Conservation (phyloP, 2,797 vertebrate genomes). For the Aphelocoma californica region DNA sequence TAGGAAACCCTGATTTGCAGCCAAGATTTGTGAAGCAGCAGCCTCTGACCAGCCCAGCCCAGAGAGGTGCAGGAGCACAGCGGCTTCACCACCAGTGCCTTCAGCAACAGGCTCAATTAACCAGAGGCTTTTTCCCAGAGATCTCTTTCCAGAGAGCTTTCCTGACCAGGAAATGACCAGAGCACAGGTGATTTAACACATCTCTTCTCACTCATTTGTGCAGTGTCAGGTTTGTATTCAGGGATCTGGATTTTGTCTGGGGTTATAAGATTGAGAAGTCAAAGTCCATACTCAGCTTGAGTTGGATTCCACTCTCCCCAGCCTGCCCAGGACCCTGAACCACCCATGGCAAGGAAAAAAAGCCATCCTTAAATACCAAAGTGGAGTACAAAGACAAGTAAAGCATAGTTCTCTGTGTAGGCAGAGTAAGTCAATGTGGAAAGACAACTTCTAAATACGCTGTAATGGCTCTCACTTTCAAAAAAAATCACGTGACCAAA, state of each 20-base stretch:
- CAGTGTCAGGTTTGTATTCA: background rate
- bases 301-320: background rate
- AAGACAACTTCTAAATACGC: background rate
- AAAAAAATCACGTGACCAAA: background rate
- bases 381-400: background rate
- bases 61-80: fast-evolving
- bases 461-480: background rate
- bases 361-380: background rate
- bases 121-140: background rate
- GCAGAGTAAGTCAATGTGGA: background rate
- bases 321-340: background rate
- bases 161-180: background rate
- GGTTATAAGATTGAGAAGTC: background rate
- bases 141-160: background rate
- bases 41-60: background rate
- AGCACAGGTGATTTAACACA: background rate
- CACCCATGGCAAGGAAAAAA: background rate
- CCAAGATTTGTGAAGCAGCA: background rate
- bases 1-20: background rate
- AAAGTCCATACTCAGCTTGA: background rate
- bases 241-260: background rate
- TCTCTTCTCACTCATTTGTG: background rate
- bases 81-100: background rate
- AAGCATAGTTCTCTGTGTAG: background rate
- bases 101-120: background rate